Evolutionary conservation across 2,113 vertebrate genomes (phyloP).

Genomic region (Phalacrocorax pelagicus): DNA sequence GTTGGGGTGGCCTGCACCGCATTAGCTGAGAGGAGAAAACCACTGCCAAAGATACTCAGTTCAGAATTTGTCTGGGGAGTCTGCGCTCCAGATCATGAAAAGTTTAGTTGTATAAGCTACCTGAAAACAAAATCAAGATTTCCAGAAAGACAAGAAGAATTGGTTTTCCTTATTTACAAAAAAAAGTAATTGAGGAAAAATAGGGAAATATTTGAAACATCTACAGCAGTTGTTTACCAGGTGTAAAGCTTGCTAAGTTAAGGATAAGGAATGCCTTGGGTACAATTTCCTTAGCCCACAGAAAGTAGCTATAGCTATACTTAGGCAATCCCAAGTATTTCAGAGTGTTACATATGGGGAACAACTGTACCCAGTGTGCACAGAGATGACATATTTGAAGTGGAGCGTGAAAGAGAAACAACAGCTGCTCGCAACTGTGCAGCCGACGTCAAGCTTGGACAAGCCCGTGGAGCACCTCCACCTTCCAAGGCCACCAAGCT

Average conservation of each 20-base stretch:
- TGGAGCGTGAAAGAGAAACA: neutral
- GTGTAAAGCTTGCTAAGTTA: neutral
- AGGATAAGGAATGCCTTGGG: neutral
- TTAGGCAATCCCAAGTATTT: neutral
- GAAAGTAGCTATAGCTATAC: neutral
- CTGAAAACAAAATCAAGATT: neutral
- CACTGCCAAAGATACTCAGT: neutral
- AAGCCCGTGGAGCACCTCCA: neutral
- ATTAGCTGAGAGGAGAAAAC: neutral
- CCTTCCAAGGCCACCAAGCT: neutral
- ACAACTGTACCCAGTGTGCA: neutral
- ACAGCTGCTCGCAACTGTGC: neutral
- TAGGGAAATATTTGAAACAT: neutral
- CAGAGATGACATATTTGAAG: neutral
- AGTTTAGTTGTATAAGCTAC: neutral
- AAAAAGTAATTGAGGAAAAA: neutral
- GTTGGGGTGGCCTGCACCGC: neutral
- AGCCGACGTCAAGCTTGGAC: fast-evolving
- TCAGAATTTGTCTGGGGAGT: neutral
- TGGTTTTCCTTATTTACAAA: neutral
- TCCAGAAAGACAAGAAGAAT: neutral
- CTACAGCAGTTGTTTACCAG: neutral
- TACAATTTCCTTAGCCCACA: neutral
- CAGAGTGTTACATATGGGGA: neutral
- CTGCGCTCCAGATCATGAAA: neutral